Base-by-base conservation (phyloP, 1,140 invertebrate genomes). In the Scaptodrosophila lebanonensis region DNA sequence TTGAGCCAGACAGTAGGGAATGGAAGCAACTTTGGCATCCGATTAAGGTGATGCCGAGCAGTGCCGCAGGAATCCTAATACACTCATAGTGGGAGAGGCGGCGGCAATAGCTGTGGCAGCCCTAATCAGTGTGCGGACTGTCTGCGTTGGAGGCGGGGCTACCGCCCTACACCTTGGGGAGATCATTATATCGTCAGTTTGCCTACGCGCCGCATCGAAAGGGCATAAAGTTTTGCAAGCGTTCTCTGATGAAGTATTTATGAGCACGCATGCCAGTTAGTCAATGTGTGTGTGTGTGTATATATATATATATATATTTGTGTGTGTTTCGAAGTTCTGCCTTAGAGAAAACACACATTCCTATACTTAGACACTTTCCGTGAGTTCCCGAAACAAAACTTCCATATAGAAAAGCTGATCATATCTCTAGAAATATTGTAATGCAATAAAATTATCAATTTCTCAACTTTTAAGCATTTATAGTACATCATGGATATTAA, bases 111-210 rank as follows among this genome's bases (percentile, higher is more conserved):
- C 9, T 6, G 11, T n/a, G 33, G 12, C 36, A 35, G 18, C 29
- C 17, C 54, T 35, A 42, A 45, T 58, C 36, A 15, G 33, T 39
- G 25, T 44, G 3, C 15, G 1, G 22, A 8, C n/a, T 40, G 16
- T 51, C 36, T 7, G 38, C 17, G 13, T 27, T 15, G 29, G n/a
- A 8, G 4, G 13, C 16, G 22, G 33, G 7, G 40, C 16, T 58
- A 29, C 47, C 13, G 43, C 20, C 33, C 39, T 42, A 67, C 63
- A 61, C 75, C 69, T 76, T 63, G 53, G 75, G 76, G 70, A 82
- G 75, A 82, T 82, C 70, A 82, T 82, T 82, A 82, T 70, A 82
- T 75, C 75, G 76, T 82, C 75, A 59, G 75, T 61, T 66, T 68
- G 53, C 47, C 60, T 63, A 63, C 54, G 62, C 50, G 53, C 49